Evolutionary conservation across 2,797 vertebrate species (phyloP).

Genomic region (Thaleichthys pacificus): DNA sequence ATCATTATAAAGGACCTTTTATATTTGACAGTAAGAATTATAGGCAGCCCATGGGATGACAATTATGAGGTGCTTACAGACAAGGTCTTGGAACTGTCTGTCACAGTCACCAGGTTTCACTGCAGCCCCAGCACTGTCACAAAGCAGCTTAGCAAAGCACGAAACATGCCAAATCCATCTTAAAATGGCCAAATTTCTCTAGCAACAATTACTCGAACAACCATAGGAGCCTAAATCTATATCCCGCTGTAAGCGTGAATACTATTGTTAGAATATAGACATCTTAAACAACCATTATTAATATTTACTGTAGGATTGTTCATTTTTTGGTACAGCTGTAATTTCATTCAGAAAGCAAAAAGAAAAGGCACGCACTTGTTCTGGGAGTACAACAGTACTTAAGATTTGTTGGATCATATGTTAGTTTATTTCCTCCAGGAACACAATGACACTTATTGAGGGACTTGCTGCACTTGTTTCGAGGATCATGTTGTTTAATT

Average conservation of each 20-base stretch:
- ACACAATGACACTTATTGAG: too few species aligned
- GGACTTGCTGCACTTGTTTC: too few species aligned
- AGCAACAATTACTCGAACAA: neutral
- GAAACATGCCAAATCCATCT: neutral
- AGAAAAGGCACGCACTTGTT: too few species aligned
- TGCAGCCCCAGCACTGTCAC: neutral
- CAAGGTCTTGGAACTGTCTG: neutral
- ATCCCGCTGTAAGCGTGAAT: neutral
- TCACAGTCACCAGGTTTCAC: neutral
- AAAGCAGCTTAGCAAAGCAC: neutral
- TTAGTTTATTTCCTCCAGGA: too few species aligned
- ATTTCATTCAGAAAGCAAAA: too few species aligned
- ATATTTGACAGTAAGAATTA: constrained; percentile 25
- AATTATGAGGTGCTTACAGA: constrained; percentile 20
- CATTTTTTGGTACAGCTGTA: too few species aligned
- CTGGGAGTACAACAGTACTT: too few species aligned
- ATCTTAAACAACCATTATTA: neutral
- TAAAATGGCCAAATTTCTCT: neutral
- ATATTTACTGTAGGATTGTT: too few species aligned
- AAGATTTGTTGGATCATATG: too few species aligned
- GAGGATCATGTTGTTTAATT: too few species aligned
- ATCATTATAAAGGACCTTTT: constrained; percentile 29
- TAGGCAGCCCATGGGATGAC: constrained; percentile 8
- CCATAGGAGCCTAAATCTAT: neutral
- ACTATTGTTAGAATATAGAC: neutral